Evolutionary conservation across 2,113 vertebrate genomes (phyloP).

Genomic region (Cathartes aura): DNA sequence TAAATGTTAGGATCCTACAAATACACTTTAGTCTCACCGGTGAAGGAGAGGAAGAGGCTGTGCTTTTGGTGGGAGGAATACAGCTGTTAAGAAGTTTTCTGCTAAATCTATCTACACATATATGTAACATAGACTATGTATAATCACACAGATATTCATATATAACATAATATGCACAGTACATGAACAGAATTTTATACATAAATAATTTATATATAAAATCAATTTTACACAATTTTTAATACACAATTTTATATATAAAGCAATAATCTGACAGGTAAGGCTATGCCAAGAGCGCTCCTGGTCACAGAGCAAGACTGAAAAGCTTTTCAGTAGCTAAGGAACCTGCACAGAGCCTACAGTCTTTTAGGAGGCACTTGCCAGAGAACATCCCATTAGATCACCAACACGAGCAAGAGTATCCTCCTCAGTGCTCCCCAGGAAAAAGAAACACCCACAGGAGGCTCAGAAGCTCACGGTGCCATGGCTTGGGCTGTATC

Average conservation of each 20-base stretch:
- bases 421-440: not conserved
- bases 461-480: not conserved
- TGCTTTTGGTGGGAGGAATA: not conserved
- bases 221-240: not conserved
- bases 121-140: too few species aligned
- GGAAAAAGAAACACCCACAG: not conserved
- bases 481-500: fast-evolving
- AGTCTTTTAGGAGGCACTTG: not conserved
- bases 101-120: fast-evolving
- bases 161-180: not conserved
- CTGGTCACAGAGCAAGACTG: not conserved
- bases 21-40: not conserved
- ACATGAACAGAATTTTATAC: not conserved
- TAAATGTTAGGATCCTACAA: not conserved
- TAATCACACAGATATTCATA: not conserved
- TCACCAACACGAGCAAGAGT: not conserved
- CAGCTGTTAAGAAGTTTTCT: not conserved
- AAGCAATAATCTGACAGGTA: not conserved
- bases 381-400: not conserved
- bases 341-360: not conserved
- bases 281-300: not conserved
- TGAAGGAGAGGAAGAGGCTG: not conserved
- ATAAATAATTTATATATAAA: too few species aligned
- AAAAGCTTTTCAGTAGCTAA: not conserved
- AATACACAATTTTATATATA: too few species aligned